Percentiles rank a stretch among this genome's conserved stretches.
These are phyloP conservation scores for Capitella teleta DNA, from an alignment of 1,140 invertebrate genomes.

Conservation along the genomic window DNA sequence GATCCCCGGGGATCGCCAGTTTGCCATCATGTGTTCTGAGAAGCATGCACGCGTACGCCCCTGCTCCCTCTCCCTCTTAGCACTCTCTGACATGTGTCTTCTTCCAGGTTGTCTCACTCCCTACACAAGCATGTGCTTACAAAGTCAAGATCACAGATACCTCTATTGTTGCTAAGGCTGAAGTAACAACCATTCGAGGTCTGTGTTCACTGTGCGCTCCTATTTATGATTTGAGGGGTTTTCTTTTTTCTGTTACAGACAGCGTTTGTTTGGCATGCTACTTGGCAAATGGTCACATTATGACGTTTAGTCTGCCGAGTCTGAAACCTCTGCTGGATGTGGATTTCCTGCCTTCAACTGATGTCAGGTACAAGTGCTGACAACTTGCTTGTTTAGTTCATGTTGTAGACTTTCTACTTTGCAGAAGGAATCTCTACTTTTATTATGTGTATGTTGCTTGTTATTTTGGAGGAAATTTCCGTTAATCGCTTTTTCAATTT, in stretches of 20 bases:
- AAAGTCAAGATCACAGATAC: conserved; percentile 58
- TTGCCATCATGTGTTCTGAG: conserved; percentile 82
- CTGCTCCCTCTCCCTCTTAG: background rate
- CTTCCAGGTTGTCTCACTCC: conserved; percentile 60
- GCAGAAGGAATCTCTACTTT: no score
- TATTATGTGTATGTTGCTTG: no score
- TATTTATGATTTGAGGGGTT: background rate
- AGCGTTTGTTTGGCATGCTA: conserved; percentile 88
- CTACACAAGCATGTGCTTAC: conserved; percentile 59
- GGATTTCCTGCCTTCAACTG: conserved; percentile 82
- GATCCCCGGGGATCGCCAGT: conserved; percentile 53
- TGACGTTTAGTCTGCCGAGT: conserved; percentile 84
- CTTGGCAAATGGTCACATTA: conserved; percentile 81
- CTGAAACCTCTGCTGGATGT: conserved; percentile 79
- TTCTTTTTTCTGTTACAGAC: conserved; percentile 54
- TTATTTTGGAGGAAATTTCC: no score
- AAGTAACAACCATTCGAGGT: conserved; percentile 88
- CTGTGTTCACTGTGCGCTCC: conserved; percentile 3
- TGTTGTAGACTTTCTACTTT: no score
- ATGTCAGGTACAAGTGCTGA: conserved; percentile 85
- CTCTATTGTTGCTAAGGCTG: conserved; percentile 86
- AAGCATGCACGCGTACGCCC: conserved; percentile 80
- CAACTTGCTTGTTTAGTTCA: no score
- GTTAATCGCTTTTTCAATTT: no score
- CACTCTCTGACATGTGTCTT: background rate